Base-by-base conservation (phyloP, 53 echinoderm and acorn worm species). In the Crossaster papposus region DNA sequence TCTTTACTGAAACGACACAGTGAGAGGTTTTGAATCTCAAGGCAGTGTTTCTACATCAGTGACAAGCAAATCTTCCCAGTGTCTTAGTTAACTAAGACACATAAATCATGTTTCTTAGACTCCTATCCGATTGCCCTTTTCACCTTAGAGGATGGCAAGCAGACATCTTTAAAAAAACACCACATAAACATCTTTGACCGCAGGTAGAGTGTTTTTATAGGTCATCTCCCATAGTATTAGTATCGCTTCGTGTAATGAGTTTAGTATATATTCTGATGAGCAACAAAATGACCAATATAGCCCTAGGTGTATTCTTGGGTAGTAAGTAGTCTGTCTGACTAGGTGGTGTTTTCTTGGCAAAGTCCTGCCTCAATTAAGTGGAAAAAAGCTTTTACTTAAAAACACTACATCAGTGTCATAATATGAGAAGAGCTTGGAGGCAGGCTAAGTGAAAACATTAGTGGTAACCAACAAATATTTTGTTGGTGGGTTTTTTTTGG, bases 161-260 rank as follows among this genome's bases (percentile, higher is more conserved):
- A 44, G 9, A 44, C 2, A 1, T 44, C 44, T 44, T 44, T 44
- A 5, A 5, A 9, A 9, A 44, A 44, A 44, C 44, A n/a, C n/a
- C n/a, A n/a, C n/a, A n/a, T 44, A 44, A 44, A 44, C 9, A 9
- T 44, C 2, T 44, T 44, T 1, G 9, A 9, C 44, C 44, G 9
- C 44, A 44, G 2, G 52, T 26, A 53, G 79, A 26, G 24, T 2
- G 30, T 37, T 18, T 36, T 75, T 68, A 65, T 17, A 32, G 63
- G 70, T 68, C 70, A 65, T 70, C 72, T 2, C 30, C 51, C 71
- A 30, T 52, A 51, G 52, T 51, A 51, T 18, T 84, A 72, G 51
- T 84, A 84, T 9, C 72, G 84, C 50, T 68, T 83, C 83, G 26
- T 33, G 34, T 83, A 83, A 83, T 83, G 83, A 83, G 83, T 83